phyloP scores from a whole-genome alignment of 2,797 vertebrate genomes.

The Fundulus diaphanus region DNA sequence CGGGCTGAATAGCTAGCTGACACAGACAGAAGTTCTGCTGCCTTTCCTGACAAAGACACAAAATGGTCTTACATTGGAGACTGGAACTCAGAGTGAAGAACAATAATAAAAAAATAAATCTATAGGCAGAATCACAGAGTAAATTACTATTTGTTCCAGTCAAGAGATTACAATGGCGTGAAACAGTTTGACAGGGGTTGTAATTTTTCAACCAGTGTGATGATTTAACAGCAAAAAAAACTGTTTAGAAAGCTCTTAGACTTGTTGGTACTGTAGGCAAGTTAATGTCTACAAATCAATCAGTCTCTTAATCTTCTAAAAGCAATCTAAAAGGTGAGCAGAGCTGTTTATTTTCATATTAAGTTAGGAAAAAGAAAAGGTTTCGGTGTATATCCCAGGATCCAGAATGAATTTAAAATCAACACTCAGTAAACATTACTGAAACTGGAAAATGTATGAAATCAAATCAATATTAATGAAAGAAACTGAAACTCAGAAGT shows the following conservation, averaged over 20 bases:
- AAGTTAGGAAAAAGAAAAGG: not conserved
- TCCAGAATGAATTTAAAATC: not conserved
- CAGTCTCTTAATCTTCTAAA: not conserved
- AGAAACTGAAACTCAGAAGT: not conserved
- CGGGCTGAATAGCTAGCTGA: conserved; percentile 58
- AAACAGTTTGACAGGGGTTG: not conserved
- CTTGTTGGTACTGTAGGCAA: not conserved
- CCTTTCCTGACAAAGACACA: conserved; percentile 75
- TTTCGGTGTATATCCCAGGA: not conserved
- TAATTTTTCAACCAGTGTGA: not conserved
- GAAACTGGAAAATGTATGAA: not conserved
- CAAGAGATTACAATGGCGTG: conserved; percentile 31
- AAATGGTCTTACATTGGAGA: conserved; percentile 65
- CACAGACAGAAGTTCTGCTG: conserved; percentile 61
- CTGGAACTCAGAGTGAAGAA: conserved; percentile 60
- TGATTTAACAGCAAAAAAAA: not conserved
- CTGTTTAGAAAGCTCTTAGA: not conserved
- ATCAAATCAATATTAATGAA: not conserved
- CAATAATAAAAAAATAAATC: conserved; percentile 15
- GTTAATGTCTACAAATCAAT: not conserved
- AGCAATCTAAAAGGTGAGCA: not conserved
- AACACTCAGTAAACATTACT: not conserved
- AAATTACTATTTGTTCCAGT: conserved; percentile 68
- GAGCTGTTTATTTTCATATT: too few species aligned
- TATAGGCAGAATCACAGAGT: conserved; percentile 79